These are phyloP conservation scores for Thereva nobilitata DNA, from an alignment of 2,888 invertebrate genomes.

Conservation along the genomic window DNA sequence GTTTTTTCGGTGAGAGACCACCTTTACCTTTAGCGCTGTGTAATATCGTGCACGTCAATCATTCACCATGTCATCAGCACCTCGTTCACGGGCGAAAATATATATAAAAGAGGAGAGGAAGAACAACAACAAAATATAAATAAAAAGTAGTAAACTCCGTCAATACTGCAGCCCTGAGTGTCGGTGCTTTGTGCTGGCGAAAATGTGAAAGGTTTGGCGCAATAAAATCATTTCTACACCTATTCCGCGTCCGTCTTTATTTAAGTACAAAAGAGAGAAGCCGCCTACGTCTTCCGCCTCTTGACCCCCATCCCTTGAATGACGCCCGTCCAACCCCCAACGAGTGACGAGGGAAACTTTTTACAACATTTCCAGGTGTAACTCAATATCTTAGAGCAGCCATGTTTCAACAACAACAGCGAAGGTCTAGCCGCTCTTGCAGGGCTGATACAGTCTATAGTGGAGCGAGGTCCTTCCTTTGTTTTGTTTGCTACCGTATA, in stretches of 20 bases:
- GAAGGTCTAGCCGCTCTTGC: too few relatives aligned
- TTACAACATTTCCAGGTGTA: slow-evolving; percentile 26
- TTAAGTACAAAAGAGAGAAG: neutral
- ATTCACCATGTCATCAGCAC: slow-evolving; percentile 31
- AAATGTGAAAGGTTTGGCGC: slow-evolving; percentile 26
- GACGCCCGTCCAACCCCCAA: too few relatives aligned
- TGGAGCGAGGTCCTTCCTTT: slow-evolving; percentile 31
- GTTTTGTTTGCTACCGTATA: slow-evolving; percentile 38
- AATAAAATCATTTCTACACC: slow-evolving; percentile 13
- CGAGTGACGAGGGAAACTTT: neutral
- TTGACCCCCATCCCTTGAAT: too few relatives aligned
- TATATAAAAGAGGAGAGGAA: slow-evolving; percentile 1
- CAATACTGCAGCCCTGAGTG: slow-evolving; percentile 2
- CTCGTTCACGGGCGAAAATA: slow-evolving; percentile 18
- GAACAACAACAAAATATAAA: neutral
- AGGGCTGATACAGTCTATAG: neutral
- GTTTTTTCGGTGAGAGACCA: neutral
- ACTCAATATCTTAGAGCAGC: slow-evolving; percentile 28
- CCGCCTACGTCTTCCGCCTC: neutral
- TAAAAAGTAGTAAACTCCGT: slow-evolving; percentile 5
- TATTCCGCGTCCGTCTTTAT: neutral
- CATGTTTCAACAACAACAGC: too few relatives aligned
- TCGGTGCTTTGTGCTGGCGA: slow-evolving; percentile 2
- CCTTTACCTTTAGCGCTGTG: neutral
- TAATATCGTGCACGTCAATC: slow-evolving; percentile 39